Conservation (phyloP, 2,113 vertebrate genomes). For the Girardinichthys multiradiatus region DNA sequence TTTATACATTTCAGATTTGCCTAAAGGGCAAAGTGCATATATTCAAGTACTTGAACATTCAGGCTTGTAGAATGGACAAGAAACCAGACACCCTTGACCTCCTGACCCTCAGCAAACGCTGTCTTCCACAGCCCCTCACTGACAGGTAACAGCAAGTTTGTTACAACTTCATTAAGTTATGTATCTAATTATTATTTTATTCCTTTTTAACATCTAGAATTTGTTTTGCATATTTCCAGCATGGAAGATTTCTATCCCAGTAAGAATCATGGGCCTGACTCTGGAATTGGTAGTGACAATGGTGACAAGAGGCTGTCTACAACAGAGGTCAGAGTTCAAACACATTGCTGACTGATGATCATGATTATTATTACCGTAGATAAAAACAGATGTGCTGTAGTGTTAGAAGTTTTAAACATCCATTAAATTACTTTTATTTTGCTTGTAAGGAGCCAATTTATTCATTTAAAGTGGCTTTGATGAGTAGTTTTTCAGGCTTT, state of each 20-base stretch:
- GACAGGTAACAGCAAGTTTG: constrained; percentile 84
- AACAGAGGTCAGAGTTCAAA: constrained; percentile 87
- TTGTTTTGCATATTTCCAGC: constrained; percentile 71
- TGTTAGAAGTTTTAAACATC: not conserved
- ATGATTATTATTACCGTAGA: too few relatives aligned
- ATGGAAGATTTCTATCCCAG: constrained; percentile 98
- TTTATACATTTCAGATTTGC: constrained; percentile 88
- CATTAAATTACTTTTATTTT: not conserved
- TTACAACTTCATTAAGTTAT: not conserved
- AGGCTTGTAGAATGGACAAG: constrained; percentile 94
- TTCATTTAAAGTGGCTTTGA: too few relatives aligned
- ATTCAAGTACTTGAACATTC: constrained; percentile 97
- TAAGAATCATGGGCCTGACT: constrained; percentile 97
- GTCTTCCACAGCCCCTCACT: constrained; percentile 92
- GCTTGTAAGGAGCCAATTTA: too few relatives aligned
- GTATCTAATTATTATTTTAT: not conserved
- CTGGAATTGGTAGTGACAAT: constrained; percentile 98
- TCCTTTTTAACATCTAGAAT: not conserved
- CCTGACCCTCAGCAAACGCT: constrained; percentile 89
- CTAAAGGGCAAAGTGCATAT: constrained; percentile 98
- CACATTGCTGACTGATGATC: not conserved
- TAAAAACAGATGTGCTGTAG: not conserved
- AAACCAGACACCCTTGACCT: constrained; percentile 97
- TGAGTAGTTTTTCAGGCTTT: too few relatives aligned
- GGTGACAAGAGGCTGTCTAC: constrained; percentile 96